Percentiles rank a stretch among this genome's conserved stretches.
phyloP scores from a whole-genome alignment of 2,113 vertebrate species.

The Eulemur rufifrons region DNA sequence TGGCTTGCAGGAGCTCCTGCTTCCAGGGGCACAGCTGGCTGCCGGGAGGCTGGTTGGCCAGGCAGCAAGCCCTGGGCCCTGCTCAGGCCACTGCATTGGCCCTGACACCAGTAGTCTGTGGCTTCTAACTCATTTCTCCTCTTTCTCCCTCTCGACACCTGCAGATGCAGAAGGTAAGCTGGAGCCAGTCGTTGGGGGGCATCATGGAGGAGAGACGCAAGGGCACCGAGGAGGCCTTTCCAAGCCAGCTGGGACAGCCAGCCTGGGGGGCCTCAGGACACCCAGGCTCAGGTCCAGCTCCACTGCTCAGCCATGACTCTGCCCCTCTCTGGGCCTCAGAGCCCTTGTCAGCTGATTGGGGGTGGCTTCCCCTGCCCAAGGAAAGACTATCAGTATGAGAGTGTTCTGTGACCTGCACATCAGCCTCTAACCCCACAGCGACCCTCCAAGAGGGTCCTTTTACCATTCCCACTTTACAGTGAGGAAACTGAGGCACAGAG shows the following conservation, averaged over 20 bases:
- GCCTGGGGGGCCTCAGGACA: background rate
- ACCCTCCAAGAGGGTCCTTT: background rate
- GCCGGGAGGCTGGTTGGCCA: background rate
- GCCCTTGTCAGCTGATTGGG: background rate
- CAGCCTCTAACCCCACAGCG: background rate
- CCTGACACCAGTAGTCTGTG: background rate
- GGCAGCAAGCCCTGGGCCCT: background rate
- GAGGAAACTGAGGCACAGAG: background rate
- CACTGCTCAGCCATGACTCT: background rate
- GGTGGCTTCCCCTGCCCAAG: background rate
- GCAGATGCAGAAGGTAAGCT: conserved; percentile 49
- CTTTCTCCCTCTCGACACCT: background rate
- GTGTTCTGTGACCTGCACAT: background rate
- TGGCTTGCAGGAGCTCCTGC: background rate
- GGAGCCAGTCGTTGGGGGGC: background rate
- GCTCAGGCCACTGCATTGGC: background rate
- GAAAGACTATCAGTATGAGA: background rate
- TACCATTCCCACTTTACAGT: background rate
- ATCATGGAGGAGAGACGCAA: background rate
- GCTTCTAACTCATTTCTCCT: background rate
- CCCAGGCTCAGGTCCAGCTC: background rate
- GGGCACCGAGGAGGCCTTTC: background rate
- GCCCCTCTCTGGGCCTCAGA: background rate
- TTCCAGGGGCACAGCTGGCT: background rate
- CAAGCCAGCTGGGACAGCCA: background rate